A percentile compares a stretch with the other conserved stretches of the same genome.
Conservation (phyloP, 2,113 vertebrate genomes). For the Malurus elegans region DNA sequence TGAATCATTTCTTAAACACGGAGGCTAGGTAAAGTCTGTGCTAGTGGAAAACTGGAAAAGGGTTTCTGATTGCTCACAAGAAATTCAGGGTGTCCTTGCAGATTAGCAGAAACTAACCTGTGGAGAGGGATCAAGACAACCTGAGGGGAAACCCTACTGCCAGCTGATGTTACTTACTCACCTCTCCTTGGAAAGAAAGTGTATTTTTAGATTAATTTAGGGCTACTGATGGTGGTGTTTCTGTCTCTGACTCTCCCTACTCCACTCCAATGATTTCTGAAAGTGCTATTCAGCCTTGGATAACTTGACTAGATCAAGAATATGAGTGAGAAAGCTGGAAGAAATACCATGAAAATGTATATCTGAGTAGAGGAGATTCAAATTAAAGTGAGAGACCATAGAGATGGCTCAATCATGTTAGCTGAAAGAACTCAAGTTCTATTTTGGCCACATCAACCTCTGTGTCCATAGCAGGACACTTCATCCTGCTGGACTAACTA, state of each 20-base stretch:
- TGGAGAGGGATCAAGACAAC: background rate
- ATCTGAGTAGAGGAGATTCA: background rate
- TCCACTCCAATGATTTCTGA: background rate
- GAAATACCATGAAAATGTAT: background rate
- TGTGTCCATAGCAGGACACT: fast-evolving
- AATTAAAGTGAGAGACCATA: background rate
- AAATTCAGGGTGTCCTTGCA: background rate
- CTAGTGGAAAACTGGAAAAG: background rate
- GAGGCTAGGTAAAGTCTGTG: background rate
- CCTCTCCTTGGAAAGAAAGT: background rate
- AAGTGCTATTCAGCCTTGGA: background rate
- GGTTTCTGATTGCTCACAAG: background rate
- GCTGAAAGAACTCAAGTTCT: background rate
- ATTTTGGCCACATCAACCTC: background rate
- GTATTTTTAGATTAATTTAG: background rate
- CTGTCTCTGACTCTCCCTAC: background rate
- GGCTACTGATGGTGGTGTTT: background rate
- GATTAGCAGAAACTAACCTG: background rate
- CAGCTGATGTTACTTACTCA: background rate
- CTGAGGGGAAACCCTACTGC: background rate
- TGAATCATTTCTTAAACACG: background rate
- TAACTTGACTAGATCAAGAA: background rate
- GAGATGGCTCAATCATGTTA: background rate
- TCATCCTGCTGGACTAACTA: background rate
- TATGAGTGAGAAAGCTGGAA: background rate